These are phyloP conservation scores for Acanthaster planci DNA, from an alignment of 35 echinoderm and acorn worm species.

Conservation along the genomic window DNA sequence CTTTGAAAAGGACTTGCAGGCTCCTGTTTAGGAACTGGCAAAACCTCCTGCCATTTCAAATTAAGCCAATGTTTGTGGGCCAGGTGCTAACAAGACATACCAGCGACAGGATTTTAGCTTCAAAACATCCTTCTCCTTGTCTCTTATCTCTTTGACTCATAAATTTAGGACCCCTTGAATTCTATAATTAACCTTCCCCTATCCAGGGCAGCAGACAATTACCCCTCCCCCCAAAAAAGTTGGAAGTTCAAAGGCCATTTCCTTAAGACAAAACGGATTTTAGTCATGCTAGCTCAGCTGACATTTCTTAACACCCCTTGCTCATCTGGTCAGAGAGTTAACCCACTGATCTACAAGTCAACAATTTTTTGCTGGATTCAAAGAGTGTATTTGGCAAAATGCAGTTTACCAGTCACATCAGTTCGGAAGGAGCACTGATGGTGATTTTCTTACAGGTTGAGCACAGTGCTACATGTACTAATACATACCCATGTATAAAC, in stretches of 20 bases:
- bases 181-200: not conserved
- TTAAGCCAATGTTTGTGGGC: conserved; percentile 10
- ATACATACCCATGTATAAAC: too few relatives aligned
- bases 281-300: not conserved
- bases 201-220: conserved; percentile 11
- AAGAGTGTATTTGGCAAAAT: too few relatives aligned
- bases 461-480: not conserved
- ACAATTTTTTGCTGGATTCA: too few relatives aligned
- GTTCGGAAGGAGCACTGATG: not conserved
- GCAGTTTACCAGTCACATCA: not conserved
- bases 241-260: not conserved
- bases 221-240: not conserved
- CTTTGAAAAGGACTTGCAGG: too few relatives aligned
- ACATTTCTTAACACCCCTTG: too few relatives aligned
- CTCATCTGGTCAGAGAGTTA: too few relatives aligned
- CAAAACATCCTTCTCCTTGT: not conserved
- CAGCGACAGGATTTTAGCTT: conserved; percentile 3
- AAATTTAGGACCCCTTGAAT: not conserved
- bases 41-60: conserved; percentile 9
- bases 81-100: conserved; percentile 21
- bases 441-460: not conserved
- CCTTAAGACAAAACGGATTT: conserved; percentile 10
- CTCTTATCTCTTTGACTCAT: not conserved
- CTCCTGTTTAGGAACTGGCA: not conserved
- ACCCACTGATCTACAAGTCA: too few relatives aligned